A percentile compares a stretch with the other conserved stretches of the same genome.
These are phyloP conservation scores for Phengaris alcon DNA, from an alignment of 2,888 invertebrate species.

Conservation along the genomic window DNA sequence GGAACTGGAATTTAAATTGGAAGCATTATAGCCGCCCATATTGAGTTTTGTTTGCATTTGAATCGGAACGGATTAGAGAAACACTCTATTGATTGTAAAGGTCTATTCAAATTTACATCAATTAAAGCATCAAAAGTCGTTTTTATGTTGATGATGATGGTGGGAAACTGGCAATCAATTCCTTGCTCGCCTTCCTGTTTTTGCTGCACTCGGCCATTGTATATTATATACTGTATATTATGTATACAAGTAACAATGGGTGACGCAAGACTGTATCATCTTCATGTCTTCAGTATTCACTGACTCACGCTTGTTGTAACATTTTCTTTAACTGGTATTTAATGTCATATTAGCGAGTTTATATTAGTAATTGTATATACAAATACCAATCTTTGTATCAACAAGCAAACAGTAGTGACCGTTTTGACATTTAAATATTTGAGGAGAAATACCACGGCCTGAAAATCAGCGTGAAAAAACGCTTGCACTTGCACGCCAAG, in stretches of 20 bases:
- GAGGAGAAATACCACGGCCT: no score
- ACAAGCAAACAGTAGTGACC: no score
- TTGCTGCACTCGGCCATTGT: not conserved
- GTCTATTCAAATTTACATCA: no score
- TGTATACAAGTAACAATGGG: conserved; percentile 6
- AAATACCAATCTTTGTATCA: not conserved
- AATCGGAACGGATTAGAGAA: no score
- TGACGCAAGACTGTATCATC: not conserved
- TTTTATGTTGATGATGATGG: not conserved
- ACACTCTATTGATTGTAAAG: no score
- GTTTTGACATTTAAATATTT: no score
- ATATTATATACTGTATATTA: not conserved
- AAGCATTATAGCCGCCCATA: no score
- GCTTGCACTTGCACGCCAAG: no score
- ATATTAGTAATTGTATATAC: not conserved
- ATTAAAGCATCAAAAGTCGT: no score
- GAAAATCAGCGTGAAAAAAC: no score
- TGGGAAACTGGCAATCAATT: not conserved
- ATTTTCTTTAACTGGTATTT: not conserved
- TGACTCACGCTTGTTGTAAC: conserved; percentile 1
- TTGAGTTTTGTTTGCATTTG: no score
- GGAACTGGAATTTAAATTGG: no score
- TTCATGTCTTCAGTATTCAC: not conserved
- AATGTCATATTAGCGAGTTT: not conserved
- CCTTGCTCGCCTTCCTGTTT: conserved; percentile 17